phyloP scores from a whole-genome alignment of 2,888 invertebrate genomes.

The Alentia gelatinosa region DNA sequence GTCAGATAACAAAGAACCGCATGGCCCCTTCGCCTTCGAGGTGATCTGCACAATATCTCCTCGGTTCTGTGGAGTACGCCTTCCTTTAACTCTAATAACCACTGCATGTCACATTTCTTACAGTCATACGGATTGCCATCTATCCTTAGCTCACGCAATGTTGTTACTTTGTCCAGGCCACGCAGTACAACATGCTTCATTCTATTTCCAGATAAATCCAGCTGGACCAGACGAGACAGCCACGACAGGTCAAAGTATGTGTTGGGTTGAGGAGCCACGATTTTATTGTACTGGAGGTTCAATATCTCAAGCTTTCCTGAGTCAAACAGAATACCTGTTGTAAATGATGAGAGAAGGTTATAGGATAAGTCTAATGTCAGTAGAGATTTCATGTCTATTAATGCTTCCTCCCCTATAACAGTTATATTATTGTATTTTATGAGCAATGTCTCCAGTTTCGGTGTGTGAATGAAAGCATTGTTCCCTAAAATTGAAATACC shows the following conservation, averaged over 20 bases:
- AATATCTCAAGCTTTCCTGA: not conserved
- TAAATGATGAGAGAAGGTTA: not conserved
- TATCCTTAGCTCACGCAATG: not conserved
- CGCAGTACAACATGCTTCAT: not conserved
- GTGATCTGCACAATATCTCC: not conserved
- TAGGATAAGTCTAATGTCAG: not conserved
- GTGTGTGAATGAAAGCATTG: not conserved
- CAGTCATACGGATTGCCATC: slow-evolving; percentile 14
- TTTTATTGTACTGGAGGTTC: not conserved
- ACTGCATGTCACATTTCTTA: not conserved
- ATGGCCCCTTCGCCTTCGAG: not conserved
- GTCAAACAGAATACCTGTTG: not conserved
- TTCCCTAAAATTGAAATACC: not conserved
- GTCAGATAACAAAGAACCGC: not conserved
- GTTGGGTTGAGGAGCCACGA: not conserved
- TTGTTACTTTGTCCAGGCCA: not conserved
- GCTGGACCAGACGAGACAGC: not conserved
- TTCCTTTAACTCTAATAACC: not conserved
- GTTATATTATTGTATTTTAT: not conserved
- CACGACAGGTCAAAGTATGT: not conserved
- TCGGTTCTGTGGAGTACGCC: not conserved
- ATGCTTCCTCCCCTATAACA: not conserved
- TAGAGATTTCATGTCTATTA: not conserved
- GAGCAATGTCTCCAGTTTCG: not conserved
- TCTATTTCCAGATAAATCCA: slow-evolving; percentile 10